Evolutionary conservation across 2,888 invertebrate genomes (phyloP).

Genomic region (Volucella zonaria): DNA sequence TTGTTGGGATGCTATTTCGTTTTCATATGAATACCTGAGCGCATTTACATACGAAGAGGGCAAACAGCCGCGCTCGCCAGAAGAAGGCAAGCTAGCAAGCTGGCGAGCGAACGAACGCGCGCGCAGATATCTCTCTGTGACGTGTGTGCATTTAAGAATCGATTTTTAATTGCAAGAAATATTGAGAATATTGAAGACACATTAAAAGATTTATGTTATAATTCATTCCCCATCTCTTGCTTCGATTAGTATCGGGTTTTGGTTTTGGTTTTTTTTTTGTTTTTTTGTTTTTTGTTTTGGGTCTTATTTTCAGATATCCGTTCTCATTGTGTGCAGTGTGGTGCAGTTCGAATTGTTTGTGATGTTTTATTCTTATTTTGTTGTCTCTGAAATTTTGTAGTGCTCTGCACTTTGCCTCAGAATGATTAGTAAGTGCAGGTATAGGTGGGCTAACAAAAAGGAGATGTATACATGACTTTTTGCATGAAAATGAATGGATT

Average conservation of each 20-base stretch:
- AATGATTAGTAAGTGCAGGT: slow-evolving; percentile 54
- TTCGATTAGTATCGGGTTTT: slow-evolving; percentile 68
- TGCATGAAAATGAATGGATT: slow-evolving; percentile 30
- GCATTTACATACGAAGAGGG: slow-evolving; percentile 59
- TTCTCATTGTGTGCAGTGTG: slow-evolving; percentile 41
- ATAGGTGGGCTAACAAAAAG: slow-evolving; percentile 25
- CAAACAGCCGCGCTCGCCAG: neutral
- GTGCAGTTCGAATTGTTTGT: slow-evolving; percentile 43
- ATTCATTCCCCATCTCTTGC: slow-evolving; percentile 65
- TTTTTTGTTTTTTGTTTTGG: slow-evolving; percentile 37
- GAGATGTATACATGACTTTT: slow-evolving; percentile 32
- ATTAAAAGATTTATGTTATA: slow-evolving; percentile 72
- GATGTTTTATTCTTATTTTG: slow-evolving; percentile 4
- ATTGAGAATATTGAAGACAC: slow-evolving; percentile 72
- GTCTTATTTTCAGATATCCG: slow-evolving; percentile 40
- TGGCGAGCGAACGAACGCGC: slow-evolving; percentile 25
- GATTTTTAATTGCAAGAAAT: slow-evolving; percentile 73
- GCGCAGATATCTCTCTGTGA: slow-evolving; percentile 59
- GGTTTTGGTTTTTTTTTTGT: slow-evolving; percentile 41
- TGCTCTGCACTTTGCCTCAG: slow-evolving; percentile 45
- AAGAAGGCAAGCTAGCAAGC: neutral
- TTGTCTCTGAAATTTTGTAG: slow-evolving; percentile 23
- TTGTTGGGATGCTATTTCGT: slow-evolving; percentile 55
- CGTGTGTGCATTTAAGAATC: slow-evolving; percentile 69
- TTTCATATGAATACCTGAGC: slow-evolving; percentile 61